Conservation (phyloP, 2,888 invertebrate genomes). For the Mesochorus sp. region DNA sequence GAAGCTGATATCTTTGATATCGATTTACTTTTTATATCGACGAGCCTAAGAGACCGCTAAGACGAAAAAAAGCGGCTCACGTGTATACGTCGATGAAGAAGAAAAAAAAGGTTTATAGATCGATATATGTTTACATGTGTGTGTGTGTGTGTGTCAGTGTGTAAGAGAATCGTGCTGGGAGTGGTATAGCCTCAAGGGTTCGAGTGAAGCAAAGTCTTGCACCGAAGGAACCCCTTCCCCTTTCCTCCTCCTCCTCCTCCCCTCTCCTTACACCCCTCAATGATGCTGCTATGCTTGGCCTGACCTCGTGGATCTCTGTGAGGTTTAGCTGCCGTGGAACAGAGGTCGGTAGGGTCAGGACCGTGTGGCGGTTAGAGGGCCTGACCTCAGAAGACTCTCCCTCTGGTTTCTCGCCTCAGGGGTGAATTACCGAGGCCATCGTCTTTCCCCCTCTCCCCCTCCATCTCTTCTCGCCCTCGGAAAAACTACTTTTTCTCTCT, state of each 20-base stretch:
- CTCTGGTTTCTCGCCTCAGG: slow-evolving; percentile 58
- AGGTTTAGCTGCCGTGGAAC: slow-evolving; percentile 40
- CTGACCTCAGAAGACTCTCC: slow-evolving; percentile 56
- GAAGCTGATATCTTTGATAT: slow-evolving; percentile 7
- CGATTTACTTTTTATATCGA: background rate
- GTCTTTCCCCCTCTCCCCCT: slow-evolving; percentile 24
- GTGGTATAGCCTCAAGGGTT: slow-evolving; percentile 42
- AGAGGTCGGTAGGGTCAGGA: slow-evolving; percentile 52
- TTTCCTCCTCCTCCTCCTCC: no score
- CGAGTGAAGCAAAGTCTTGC: slow-evolving; percentile 17
- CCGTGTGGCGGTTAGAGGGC: slow-evolving; percentile 54
- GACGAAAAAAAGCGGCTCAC: slow-evolving; percentile 7
- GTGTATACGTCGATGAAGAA: slow-evolving; percentile 13
- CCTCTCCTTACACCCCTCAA: no score
- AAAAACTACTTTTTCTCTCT: background rate
- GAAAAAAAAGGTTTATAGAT: background rate
- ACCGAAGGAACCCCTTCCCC: slow-evolving; percentile 20
- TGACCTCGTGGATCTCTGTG: slow-evolving; percentile 42
- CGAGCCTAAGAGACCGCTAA: background rate
- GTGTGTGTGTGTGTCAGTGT: no score
- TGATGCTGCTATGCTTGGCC: slow-evolving; percentile 17
- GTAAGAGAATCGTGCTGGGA: slow-evolving; percentile 30
- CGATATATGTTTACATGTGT: slow-evolving; percentile 10
- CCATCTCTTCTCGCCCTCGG: background rate
- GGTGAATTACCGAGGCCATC: slow-evolving; percentile 57